phyloP scores from a whole-genome alignment of 2,113 vertebrate genomes.

The Anthoscopus minutus region DNA sequence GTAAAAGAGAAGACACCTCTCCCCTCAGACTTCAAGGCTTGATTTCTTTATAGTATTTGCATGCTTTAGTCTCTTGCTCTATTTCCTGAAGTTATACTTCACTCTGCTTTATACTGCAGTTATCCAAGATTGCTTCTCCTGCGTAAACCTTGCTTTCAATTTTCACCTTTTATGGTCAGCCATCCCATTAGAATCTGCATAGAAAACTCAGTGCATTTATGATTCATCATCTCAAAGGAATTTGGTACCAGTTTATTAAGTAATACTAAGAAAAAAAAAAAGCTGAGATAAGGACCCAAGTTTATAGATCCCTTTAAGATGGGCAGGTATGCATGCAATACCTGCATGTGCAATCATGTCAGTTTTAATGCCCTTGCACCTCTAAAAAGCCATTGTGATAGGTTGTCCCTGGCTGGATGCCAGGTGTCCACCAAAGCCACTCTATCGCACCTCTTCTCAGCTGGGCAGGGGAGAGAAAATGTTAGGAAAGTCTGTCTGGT shows the following conservation, averaged over 20 bases:
- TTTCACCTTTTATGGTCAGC: neutral
- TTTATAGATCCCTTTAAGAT: neutral
- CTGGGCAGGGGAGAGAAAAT: neutral
- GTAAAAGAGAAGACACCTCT: neutral
- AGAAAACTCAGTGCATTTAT: neutral
- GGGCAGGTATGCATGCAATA: no score
- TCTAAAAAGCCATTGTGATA: neutral
- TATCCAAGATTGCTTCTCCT: neutral
- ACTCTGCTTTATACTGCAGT: neutral
- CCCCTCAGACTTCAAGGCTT: neutral
- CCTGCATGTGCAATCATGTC: neutral
- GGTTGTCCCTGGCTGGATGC: neutral
- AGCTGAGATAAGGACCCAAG: neutral
- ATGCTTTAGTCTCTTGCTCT: neutral
- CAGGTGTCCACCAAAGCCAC: neutral
- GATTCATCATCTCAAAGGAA: neutral
- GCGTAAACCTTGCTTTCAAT: neutral
- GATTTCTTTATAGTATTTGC: neutral
- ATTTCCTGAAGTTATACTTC: neutral
- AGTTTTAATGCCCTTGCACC: neutral
- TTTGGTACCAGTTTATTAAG: neutral
- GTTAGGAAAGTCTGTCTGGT: neutral
- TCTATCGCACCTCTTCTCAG: neutral
- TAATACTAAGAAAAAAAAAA: neutral
- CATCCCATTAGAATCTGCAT: neutral